phyloP scores from a whole-genome alignment of 2,113 vertebrate genomes.

The Thunnus maccoyii region DNA sequence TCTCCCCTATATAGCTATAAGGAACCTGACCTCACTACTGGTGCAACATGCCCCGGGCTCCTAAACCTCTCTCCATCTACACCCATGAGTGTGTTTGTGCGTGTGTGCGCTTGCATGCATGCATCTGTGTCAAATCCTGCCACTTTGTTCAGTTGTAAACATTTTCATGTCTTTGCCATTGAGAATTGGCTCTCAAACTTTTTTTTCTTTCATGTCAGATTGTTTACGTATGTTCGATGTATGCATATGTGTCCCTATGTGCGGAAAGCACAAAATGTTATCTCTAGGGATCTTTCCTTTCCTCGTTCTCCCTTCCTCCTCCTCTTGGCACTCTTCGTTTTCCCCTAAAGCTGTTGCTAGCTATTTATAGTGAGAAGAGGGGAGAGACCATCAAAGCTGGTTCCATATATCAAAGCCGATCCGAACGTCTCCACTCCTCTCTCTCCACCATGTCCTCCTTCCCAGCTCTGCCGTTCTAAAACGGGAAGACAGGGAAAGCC shows the following conservation, averaged over 20 bases:
- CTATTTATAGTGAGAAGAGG: slow-evolving; percentile 82
- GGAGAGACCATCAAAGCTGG: slow-evolving; percentile 82
- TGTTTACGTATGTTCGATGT: slow-evolving; percentile 32
- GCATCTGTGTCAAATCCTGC: not conserved
- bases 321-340: slow-evolving; percentile 61
- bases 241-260: slow-evolving; percentile 13
- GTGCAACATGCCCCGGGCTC: slow-evolving; percentile 34
- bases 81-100: not conserved
- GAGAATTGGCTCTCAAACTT: slow-evolving; percentile 22
- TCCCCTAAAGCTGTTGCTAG: slow-evolving; percentile 69
- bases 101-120: not conserved
- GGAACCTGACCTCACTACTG: slow-evolving; percentile 37
- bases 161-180: slow-evolving; percentile 27
- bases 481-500: slow-evolving; percentile 78
- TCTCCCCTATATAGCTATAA: slow-evolving; percentile 42
- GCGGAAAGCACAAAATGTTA: slow-evolving; percentile 18
- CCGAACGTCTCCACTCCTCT: slow-evolving; percentile 67
- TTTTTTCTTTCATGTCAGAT: slow-evolving; percentile 42
- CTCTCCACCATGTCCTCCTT: slow-evolving; percentile 67
- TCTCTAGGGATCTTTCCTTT: slow-evolving; percentile 57
- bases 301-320: slow-evolving; percentile 44
- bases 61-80: slow-evolving; percentile 10
- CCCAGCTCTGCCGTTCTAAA: slow-evolving; percentile 69
- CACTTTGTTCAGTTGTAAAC: slow-evolving; percentile 30
- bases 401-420: slow-evolving; percentile 82